Evolutionary conservation across 2,113 vertebrate species (phyloP).

Genomic region (Gopherus flavomarginatus): DNA sequence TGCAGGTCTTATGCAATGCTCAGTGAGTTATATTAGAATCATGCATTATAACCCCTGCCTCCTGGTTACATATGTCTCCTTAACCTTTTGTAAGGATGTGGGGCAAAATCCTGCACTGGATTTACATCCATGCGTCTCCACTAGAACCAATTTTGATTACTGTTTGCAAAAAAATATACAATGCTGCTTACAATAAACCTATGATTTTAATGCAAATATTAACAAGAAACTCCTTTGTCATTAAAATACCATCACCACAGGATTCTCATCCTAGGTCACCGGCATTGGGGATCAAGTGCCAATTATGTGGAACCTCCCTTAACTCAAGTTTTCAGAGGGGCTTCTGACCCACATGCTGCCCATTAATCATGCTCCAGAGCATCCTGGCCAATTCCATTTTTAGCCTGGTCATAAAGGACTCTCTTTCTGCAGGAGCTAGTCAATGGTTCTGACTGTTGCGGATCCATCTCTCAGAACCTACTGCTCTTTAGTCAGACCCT

Average conservation of each 20-base stretch:
- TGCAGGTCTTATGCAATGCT: neutral
- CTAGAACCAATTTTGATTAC: neutral
- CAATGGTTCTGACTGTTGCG: neutral
- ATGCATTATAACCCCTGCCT: neutral
- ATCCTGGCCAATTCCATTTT: neutral
- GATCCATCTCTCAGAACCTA: neutral
- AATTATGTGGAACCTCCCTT: neutral
- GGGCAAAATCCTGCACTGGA: neutral
- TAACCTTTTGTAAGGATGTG: neutral
- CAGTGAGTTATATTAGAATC: neutral
- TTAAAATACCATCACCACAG: neutral
- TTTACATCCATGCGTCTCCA: neutral
- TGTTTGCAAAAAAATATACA: neutral
- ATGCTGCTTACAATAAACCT: neutral
- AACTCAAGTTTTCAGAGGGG: neutral
- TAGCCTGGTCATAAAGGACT: neutral
- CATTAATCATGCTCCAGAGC: neutral
- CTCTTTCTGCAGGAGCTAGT: neutral
- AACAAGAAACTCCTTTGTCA: fast-evolving
- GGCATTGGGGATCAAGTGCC: neutral
- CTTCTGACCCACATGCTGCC: neutral
- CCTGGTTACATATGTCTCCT: neutral
- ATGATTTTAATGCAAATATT: neutral
- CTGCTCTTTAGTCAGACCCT: neutral
- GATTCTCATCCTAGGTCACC: neutral